Evolutionary conservation across 2,113 vertebrate species (phyloP).

Genomic region (Strigops habroptila): DNA sequence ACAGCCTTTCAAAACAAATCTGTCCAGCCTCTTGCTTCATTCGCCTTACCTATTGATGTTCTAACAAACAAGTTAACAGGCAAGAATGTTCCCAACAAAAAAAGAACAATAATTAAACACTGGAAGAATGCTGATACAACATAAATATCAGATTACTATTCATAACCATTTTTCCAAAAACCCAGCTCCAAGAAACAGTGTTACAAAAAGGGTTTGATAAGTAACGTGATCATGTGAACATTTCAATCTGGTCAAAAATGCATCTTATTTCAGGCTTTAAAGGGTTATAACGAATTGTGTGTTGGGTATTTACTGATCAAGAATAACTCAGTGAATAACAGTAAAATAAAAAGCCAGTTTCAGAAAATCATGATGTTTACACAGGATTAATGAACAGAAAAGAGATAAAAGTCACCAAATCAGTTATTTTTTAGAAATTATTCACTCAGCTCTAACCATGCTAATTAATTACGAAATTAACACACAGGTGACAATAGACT

Average conservation of each 20-base stretch:
- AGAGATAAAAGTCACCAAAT: background rate
- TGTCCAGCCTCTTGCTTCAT: background rate
- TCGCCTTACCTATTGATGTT: background rate
- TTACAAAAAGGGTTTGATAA: background rate
- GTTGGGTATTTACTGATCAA: background rate
- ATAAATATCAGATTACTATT: background rate
- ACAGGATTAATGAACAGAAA: background rate
- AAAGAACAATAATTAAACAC: background rate
- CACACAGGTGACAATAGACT: conserved; percentile 19
- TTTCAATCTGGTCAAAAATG: background rate
- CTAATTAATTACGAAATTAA: conserved; percentile 56
- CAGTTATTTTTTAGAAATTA: background rate
- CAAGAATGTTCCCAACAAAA: background rate
- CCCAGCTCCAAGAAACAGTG: background rate
- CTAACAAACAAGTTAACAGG: background rate
- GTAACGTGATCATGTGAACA: background rate
- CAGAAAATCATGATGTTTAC: background rate
- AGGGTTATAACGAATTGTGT: background rate
- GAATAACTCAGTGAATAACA: background rate
- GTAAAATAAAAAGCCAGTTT: background rate
- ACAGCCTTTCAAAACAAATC: background rate
- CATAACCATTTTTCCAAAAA: background rate
- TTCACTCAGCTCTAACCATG: background rate
- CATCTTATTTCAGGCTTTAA: background rate
- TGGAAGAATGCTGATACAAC: background rate